A percentile compares a stretch with the other conserved stretches of the same genome.
phyloP scores from a whole-genome alignment of 2,888 invertebrate species.

The Phyllotreta cruciferae region DNA sequence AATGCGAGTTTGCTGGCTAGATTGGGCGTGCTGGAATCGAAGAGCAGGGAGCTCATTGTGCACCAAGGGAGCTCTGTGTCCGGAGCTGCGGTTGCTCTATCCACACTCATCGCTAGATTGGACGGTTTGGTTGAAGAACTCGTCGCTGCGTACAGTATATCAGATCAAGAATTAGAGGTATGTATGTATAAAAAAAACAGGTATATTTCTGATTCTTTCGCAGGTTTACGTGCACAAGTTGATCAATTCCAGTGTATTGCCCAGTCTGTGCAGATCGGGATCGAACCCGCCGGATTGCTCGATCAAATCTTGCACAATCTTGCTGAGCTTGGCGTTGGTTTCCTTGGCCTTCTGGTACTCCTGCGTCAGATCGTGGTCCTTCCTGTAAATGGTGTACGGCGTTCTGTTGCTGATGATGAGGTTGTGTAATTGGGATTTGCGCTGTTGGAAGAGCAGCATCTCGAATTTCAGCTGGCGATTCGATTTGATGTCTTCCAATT shows the following conservation, averaged over 20 bases:
- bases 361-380: constrained; percentile 61
- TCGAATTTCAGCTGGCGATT: constrained; percentile 63
- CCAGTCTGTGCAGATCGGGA: constrained; percentile 59
- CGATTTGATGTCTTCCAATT: constrained; percentile 55
- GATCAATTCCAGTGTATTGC: constrained; percentile 62
- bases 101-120: constrained; percentile 73
- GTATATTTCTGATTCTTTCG: constrained; percentile 2
- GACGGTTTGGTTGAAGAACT: constrained; percentile 76
- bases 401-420: constrained; percentile 60
- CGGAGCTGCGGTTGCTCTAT: constrained; percentile 72
- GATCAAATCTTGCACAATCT: constrained; percentile 65
- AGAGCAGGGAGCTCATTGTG: constrained; percentile 69
- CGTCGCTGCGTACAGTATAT: constrained; percentile 75
- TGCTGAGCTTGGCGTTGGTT: constrained; percentile 66
- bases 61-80: constrained; percentile 75
- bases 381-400: constrained; percentile 50
- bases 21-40: constrained; percentile 68
- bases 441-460: constrained; percentile 72
- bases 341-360: constrained; percentile 67
- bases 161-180: constrained; percentile 77
- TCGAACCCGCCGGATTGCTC: constrained; percentile 69
- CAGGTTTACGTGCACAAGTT: constrained; percentile 31
- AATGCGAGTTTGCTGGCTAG: constrained; percentile 71
- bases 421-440: constrained; percentile 68
- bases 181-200: constrained; percentile 19